Evolutionary conservation across 2,113 vertebrate genomes (phyloP).

Genomic region (Gnathonemus echidnorhynchus): DNA sequence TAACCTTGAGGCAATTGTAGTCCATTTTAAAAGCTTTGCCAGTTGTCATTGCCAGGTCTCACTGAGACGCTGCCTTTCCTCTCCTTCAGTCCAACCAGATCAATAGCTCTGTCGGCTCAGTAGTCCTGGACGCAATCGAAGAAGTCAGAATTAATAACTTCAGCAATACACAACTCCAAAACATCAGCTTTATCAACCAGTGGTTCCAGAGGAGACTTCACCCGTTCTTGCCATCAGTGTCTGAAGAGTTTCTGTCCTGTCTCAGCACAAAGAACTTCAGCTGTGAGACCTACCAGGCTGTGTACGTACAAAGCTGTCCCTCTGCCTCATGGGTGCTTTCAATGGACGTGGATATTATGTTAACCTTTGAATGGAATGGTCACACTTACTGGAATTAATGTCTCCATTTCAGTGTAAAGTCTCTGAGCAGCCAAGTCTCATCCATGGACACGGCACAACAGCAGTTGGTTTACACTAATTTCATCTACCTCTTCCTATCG

Average conservation of each 20-base stretch:
- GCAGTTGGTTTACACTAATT: not conserved
- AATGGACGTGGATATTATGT: not conserved
- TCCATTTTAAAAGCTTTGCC: not conserved
- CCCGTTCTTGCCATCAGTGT: conserved; percentile 45
- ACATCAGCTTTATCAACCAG: conserved; percentile 31
- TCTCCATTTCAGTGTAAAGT: not conserved
- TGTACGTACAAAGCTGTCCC: conserved; percentile 40
- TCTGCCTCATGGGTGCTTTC: not conserved
- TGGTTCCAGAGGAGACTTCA: conserved; percentile 51
- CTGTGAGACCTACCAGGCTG: conserved; percentile 49
- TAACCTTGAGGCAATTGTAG: not conserved
- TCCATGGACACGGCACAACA: not conserved
- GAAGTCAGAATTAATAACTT: conserved; percentile 47
- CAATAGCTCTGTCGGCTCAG: conserved; percentile 19
- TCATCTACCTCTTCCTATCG: not conserved
- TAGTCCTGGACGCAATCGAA: conserved; percentile 45
- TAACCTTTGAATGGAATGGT: not conserved
- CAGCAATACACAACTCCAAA: conserved; percentile 1
- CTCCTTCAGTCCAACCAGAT: not conserved
- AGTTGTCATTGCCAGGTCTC: not conserved
- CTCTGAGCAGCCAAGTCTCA: not conserved
- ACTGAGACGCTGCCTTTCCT: not conserved
- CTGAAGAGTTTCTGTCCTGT: conserved; percentile 49
- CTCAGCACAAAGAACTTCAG: conserved; percentile 32
- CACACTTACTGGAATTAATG: not conserved